Conservation (phyloP, 2,113 vertebrate species). For the Paracanthobrama guichenoti region DNA sequence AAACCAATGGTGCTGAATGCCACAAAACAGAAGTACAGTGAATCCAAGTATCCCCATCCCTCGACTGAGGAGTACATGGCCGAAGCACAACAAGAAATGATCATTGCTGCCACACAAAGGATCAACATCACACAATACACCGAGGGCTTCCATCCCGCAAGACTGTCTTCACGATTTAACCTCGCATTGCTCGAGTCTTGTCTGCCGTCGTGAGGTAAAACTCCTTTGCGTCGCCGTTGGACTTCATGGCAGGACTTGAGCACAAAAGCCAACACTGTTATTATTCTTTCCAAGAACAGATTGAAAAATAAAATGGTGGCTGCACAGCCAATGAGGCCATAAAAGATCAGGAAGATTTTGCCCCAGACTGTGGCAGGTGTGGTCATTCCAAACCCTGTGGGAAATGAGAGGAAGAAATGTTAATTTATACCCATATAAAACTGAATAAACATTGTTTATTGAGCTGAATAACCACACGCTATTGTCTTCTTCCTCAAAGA, state of each 20-base stretch:
- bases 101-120: constrained; percentile 84
- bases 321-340: constrained; percentile 91
- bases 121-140: constrained; percentile 97
- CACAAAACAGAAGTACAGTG: constrained; percentile 97
- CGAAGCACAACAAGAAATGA: constrained; percentile 92
- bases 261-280: constrained; percentile 86
- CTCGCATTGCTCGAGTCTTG: constrained; percentile 54
- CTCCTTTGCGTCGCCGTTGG: constrained; percentile 78
- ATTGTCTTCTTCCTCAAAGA: not conserved
- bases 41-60: constrained; percentile 95
- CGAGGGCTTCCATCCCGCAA: constrained; percentile 92
- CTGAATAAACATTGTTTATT: not conserved
- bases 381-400: constrained; percentile 94
- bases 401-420: constrained; percentile 28
- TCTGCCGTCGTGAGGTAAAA: constrained; percentile 66
- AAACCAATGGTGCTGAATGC: constrained; percentile 98
- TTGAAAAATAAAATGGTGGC: constrained; percentile 97
- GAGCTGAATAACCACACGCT: not conserved
- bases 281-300: constrained; percentile 94
- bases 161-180: constrained; percentile 67
- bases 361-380: constrained; percentile 89
- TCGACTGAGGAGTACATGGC: constrained; percentile 89
- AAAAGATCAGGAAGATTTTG: constrained; percentile 95
- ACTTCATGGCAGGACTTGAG: constrained; percentile 85
- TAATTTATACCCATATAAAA: not conserved